phyloP scores from a whole-genome alignment of 1,140 invertebrate species.

The Heliconius himera region DNA sequence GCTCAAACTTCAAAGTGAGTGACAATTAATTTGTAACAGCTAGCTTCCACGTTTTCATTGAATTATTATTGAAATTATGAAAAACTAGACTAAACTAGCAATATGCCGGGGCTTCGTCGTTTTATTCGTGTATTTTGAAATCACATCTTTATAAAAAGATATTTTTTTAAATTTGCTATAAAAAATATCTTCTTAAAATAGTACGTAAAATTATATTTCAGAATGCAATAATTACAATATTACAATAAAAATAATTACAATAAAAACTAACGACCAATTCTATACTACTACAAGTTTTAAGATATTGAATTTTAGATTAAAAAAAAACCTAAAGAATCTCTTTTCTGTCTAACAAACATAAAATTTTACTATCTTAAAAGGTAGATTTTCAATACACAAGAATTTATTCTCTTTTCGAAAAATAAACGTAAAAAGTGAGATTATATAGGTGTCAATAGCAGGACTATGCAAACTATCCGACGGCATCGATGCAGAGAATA shows the following conservation, averaged over 20 bases:
- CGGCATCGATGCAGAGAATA: slow-evolving; percentile 15
- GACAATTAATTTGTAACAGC: neutral
- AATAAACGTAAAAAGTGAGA: slow-evolving; percentile 17
- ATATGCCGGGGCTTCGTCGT: neutral
- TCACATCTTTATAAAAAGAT: too few relatives aligned
- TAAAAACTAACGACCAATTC: neutral
- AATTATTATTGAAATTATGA: slow-evolving; percentile 10
- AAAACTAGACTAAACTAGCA: neutral
- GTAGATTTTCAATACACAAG: neutral
- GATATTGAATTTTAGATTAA: neutral
- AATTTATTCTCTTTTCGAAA: neutral
- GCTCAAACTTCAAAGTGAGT: neutral
- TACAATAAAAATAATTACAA: too few relatives aligned
- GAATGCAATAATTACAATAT: too few relatives aligned
- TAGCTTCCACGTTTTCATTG: neutral
- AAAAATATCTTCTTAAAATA: too few relatives aligned
- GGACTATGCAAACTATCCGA: slow-evolving; percentile 25
- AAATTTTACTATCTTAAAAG: neutral
- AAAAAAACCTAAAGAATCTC: neutral
- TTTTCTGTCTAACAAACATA: neutral
- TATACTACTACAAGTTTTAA: neutral
- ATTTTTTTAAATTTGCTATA: too few relatives aligned
- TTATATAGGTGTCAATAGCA: slow-evolving; percentile 28
- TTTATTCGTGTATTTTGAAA: too few relatives aligned
- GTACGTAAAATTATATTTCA: too few relatives aligned